Percentiles rank a stretch among this genome's conserved stretches.
Conservation (phyloP, 2,888 invertebrate genomes). For the Scaptodrosophila latifasciaeformis region DNA sequence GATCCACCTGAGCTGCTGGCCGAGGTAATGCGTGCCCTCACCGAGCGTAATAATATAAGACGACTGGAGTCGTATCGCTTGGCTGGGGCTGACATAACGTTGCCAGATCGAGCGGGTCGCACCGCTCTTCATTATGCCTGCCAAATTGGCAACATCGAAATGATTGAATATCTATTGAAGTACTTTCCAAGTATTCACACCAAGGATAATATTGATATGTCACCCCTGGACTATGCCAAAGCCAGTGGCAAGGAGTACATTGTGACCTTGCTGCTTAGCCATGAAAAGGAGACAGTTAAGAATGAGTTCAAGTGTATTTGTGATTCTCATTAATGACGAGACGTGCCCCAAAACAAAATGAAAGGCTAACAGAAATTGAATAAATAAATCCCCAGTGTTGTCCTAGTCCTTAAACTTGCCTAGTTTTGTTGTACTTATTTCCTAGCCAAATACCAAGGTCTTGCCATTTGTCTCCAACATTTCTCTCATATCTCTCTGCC, state of each 20-base stretch:
- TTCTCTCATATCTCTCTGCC: too few relatives aligned
- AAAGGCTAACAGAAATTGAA: too few relatives aligned
- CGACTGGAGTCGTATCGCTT: constrained; percentile 79
- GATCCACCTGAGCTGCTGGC: constrained; percentile 78
- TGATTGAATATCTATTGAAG: neutral
- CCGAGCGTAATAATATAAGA: constrained; percentile 77
- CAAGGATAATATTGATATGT: constrained; percentile 75
- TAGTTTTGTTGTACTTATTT: too few relatives aligned
- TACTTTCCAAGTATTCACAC: neutral
- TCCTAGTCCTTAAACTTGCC: too few relatives aligned
- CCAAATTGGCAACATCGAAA: constrained; percentile 75
- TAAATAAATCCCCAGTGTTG: too few relatives aligned
- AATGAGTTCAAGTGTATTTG: too few relatives aligned
- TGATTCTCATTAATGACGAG: too few relatives aligned
- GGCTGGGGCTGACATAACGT: constrained; percentile 82
- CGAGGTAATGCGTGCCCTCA: constrained; percentile 81
- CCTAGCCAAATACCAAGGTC: too few relatives aligned
- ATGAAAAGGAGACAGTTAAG: neutral
- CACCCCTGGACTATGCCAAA: constrained; percentile 78
- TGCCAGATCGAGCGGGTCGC: constrained; percentile 79
- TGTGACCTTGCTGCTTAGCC: constrained; percentile 20
- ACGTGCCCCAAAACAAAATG: too few relatives aligned
- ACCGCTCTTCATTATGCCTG: constrained; percentile 83
- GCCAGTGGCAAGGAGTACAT: constrained; percentile 32
- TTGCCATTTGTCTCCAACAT: too few relatives aligned